Evolutionary conservation across 2,888 invertebrate genomes (phyloP).

Genomic region (Horisme vitalbata): DNA sequence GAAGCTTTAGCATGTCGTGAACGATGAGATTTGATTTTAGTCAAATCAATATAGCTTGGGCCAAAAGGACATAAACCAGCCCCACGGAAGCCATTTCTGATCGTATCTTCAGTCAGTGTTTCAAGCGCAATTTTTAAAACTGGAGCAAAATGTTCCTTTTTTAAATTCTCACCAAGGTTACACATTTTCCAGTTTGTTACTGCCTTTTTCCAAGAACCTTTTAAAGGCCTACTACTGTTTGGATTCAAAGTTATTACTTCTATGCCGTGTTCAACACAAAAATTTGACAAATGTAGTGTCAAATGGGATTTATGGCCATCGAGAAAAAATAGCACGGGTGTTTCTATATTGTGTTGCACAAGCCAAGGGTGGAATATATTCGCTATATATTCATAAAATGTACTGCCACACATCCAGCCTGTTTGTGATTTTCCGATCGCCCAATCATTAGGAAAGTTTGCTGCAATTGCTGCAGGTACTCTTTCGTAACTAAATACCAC

Average conservation of each 20-base stretch:
- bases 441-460: neutral
- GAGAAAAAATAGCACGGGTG: neutral
- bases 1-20: too few relatives aligned
- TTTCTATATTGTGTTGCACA: neutral
- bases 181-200: too few relatives aligned
- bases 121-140: conserved; percentile 30
- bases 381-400: conserved; percentile 6
- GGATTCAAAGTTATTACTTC: conserved; percentile 2
- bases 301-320: conserved; percentile 7
- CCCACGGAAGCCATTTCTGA: conserved; percentile 36
- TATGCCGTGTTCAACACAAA: conserved; percentile 6
- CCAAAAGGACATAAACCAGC: conserved; percentile 38
- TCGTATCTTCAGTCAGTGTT: conserved; percentile 18
- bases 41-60: conserved; percentile 33
- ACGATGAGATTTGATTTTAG: conserved; percentile 29
- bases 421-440: conserved; percentile 4
- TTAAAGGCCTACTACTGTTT: conserved; percentile 6
- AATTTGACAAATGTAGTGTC: neutral
- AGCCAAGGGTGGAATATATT: conserved; percentile 6
- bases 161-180: too few relatives aligned
- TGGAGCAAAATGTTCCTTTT: conserved; percentile 36
- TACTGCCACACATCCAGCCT: conserved; percentile 2
- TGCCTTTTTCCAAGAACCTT: too few relatives aligned
- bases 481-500: conserved; percentile 26
- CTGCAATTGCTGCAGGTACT: conserved; percentile 4